phyloP scores from a whole-genome alignment of 2,797 vertebrate genomes.

The Trematomus bernacchii region DNA sequence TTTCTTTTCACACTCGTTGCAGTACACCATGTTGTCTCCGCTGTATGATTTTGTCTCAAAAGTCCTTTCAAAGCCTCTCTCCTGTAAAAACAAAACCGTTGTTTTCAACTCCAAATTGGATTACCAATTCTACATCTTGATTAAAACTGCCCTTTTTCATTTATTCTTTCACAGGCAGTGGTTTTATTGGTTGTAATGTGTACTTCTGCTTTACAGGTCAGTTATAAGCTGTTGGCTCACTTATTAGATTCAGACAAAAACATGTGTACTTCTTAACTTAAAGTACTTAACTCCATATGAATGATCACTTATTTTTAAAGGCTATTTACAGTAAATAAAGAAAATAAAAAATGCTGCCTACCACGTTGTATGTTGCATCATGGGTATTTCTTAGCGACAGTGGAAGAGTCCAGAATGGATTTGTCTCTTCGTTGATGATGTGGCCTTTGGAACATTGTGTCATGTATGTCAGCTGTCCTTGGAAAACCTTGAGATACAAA shows the following conservation, averaged over 20 bases:
- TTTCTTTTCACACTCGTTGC: conserved; percentile 55
- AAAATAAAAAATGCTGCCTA: conserved; percentile 16
- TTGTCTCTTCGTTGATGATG: conserved; percentile 14
- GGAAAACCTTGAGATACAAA: conserved; percentile 54
- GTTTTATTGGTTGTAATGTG: not conserved
- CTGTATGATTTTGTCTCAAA: conserved; percentile 27
- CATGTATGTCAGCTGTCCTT: conserved; percentile 48
- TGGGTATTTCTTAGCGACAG: conserved; percentile 26
- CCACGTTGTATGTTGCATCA: conserved; percentile 48
- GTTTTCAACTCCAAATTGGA: not conserved
- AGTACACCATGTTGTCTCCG: conserved; percentile 67
- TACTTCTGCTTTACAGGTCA: not conserved
- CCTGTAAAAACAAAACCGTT: conserved; percentile 30
- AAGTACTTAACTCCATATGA: too few relatives aligned
- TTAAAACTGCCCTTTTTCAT: fast-evolving
- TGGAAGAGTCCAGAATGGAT: conserved; percentile 54
- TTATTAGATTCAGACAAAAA: too few relatives aligned
- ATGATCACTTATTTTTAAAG: too few relatives aligned
- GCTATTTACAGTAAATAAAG: not conserved
- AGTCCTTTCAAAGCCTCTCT: conserved; percentile 24
- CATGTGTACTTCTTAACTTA: too few relatives aligned
- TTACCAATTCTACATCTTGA: not conserved
- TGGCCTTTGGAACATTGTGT: conserved; percentile 44
- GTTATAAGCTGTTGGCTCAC: not conserved
- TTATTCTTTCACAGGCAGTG: not conserved